Percentiles rank a stretch among this genome's conserved stretches.
phyloP scores from a whole-genome alignment of 1,140 invertebrate species.

The Bombyx mori region ASM3026992v2 NC_085129.1:12689501-12690000 shows the following conservation, averaged over 20 bases:
- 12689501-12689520: conserved; percentile 62
- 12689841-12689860: conserved; percentile 46
- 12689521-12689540: conserved; percentile 44
- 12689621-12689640: not conserved
- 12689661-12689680: conserved; percentile 54
- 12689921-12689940: conserved; percentile 56
- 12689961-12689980: conserved; percentile 52
- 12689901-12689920: conserved; percentile 68
- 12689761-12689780: conserved; percentile 14
- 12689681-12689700: conserved; percentile 65
- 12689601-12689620: conserved; percentile 59
- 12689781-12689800: conserved; percentile 30
- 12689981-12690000: conserved; percentile 52
- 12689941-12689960: conserved; percentile 55
- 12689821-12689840: conserved; percentile 48
- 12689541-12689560: conserved; percentile 55
- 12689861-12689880: conserved; percentile 22
- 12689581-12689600: conserved; percentile 45
- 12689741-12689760: conserved; percentile 12
- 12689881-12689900: conserved; percentile 71
- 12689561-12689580: conserved; percentile 46
- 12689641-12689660: conserved; percentile 18
- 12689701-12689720: conserved; percentile 62
- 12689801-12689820: conserved; percentile 29
- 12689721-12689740: conserved; percentile 27